Conservation (phyloP, 1,140 invertebrate genomes). For the Amphibalanus amphitrite region DNA sequence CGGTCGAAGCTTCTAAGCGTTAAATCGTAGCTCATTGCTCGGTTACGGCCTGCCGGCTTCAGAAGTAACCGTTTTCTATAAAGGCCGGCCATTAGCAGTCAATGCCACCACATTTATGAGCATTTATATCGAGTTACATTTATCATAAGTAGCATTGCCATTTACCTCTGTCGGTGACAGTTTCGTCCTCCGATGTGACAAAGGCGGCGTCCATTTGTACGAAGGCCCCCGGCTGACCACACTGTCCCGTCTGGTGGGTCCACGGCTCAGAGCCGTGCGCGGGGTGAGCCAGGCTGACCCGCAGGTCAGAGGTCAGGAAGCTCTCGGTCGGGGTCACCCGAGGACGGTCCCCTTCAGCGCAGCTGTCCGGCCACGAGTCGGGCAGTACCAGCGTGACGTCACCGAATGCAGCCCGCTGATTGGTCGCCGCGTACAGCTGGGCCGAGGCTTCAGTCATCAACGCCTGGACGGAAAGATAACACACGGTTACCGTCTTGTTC, state of each 20-base stretch:
- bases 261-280: slow-evolving; percentile 32
- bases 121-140: too few species aligned
- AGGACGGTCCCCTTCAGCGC: slow-evolving; percentile 11
- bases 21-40: too few species aligned
- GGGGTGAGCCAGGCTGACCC: slow-evolving; percentile 31
- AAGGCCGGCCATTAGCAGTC: too few species aligned
- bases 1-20: too few species aligned
- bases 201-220: slow-evolving; percentile 33
- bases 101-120: too few species aligned
- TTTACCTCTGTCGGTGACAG: slow-evolving; percentile 10
- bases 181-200: slow-evolving; percentile 17
- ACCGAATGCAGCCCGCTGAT: slow-evolving; percentile 33
- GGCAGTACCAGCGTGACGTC: slow-evolving; percentile 36
- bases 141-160: too few species aligned
- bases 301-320: slow-evolving; percentile 26
- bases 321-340: slow-evolving; percentile 11
- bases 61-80: too few species aligned
- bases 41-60: too few species aligned
- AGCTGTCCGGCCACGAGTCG: slow-evolving; percentile 26
- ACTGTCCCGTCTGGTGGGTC: slow-evolving; percentile 39
- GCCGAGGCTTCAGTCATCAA: too few species aligned
- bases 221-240: slow-evolving; percentile 38
- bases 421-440: slow-evolving; percentile 31
- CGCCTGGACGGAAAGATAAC: too few species aligned
- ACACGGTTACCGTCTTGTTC: too few species aligned